A percentile compares a stretch with the other conserved stretches of the same genome.
These are phyloP conservation scores for Chromobotia macracanthus DNA, from an alignment of 2,797 vertebrate species.

Conservation along the genomic window DNA sequence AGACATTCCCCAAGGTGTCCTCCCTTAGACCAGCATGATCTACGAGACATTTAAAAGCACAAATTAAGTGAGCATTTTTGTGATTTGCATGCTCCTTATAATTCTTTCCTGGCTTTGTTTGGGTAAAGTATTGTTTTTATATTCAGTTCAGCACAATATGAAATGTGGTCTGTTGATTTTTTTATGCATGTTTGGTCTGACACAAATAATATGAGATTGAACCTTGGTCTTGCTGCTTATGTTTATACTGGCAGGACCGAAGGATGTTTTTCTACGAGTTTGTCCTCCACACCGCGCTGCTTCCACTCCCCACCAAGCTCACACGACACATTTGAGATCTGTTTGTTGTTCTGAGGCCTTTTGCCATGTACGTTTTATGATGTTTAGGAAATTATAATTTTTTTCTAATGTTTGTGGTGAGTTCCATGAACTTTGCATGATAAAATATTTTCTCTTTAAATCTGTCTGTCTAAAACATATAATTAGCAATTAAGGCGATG, in stretches of 20 bases:
- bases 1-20: background rate
- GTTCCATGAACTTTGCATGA: constrained; percentile 64
- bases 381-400: constrained; percentile 66
- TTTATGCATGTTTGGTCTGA: constrained; percentile 61
- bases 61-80: background rate
- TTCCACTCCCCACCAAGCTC: constrained; percentile 57
- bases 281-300: constrained; percentile 60
- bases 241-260: constrained; percentile 59
- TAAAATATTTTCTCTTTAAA: constrained; percentile 56
- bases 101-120: constrained; percentile 11
- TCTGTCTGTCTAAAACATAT: constrained; percentile 67
- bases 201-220: constrained; percentile 59
- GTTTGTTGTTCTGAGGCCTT: constrained; percentile 70
- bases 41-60: too few relatives aligned
- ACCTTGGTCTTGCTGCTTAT: constrained; percentile 63
- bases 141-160: constrained; percentile 28
- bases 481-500: constrained; percentile 73
- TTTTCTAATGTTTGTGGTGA: constrained; percentile 67
- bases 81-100: background rate
- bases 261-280: constrained; percentile 68
- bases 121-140: constrained; percentile 26
- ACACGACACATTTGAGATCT: constrained; percentile 71
- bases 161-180: constrained; percentile 34
- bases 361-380: constrained; percentile 71
- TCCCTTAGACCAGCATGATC: background rate